A percentile compares a stretch with the other conserved stretches of the same genome.
These are phyloP conservation scores for Strigops habroptila DNA, from an alignment of 2,113 vertebrate species.

Conservation along the genomic window DNA sequence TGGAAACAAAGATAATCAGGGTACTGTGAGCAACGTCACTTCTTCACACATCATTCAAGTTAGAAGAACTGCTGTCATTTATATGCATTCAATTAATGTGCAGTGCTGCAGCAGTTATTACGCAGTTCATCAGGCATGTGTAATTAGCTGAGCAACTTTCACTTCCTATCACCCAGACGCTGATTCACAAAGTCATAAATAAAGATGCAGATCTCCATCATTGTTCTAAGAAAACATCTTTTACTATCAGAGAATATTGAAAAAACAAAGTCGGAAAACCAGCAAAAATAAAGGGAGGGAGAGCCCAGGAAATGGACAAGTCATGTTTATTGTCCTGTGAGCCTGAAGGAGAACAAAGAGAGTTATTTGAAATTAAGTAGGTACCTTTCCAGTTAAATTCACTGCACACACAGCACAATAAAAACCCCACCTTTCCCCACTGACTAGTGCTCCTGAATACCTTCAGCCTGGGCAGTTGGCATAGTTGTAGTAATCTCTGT, in stretches of 20 bases:
- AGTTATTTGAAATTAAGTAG: constrained; percentile 10
- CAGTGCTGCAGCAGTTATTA: constrained; percentile 69
- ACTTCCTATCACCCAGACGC: constrained; percentile 73
- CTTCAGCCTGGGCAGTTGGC: not conserved
- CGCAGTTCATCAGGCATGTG: constrained; percentile 76
- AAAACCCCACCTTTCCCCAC: not conserved
- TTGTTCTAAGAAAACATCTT: constrained; percentile 51
- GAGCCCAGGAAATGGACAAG: not conserved
- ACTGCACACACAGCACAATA: not conserved
- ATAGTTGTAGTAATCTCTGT: not conserved
- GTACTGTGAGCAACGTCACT: constrained; percentile 31
- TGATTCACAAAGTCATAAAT: constrained; percentile 80
- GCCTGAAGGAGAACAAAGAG: not conserved
- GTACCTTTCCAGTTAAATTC: constrained; percentile 9
- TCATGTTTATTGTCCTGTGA: not conserved
- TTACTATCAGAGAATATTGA: not conserved
- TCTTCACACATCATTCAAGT: constrained; percentile 59
- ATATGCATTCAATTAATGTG: constrained; percentile 69
- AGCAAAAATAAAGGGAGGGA: not conserved
- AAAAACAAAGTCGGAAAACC: not conserved
- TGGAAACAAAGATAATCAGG: constrained; percentile 4
- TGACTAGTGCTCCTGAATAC: not conserved
- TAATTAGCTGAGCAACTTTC: constrained; percentile 82
- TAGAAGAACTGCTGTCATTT: constrained; percentile 74
- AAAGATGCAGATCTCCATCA: constrained; percentile 69